phyloP scores from a whole-genome alignment of 2,888 invertebrate species.

The Mechanitis messenoides region DNA sequence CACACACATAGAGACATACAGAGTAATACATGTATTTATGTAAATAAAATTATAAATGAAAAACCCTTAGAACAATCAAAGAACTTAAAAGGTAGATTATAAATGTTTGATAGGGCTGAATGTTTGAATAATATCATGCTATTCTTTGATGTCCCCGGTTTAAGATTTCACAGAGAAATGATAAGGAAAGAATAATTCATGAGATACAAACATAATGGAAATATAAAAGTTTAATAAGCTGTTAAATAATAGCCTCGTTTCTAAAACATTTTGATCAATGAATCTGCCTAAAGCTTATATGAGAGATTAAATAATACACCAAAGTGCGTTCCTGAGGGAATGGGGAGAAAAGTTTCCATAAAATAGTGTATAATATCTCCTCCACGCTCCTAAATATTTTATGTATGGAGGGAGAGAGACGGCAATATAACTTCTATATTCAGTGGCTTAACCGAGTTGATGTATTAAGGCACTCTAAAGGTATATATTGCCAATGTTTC shows the following conservation, averaged over 20 bases:
- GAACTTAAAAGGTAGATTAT: neutral
- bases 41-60: too few relatives aligned
- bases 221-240: too few relatives aligned
- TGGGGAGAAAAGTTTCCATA: constrained; percentile 39
- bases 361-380: constrained; percentile 47
- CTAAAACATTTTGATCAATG: neutral
- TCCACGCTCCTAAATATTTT: constrained; percentile 52
- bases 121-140: neutral
- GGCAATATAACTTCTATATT: constrained; percentile 20
- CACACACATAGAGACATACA: too few relatives aligned
- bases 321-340: constrained; percentile 33
- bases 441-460: constrained; percentile 24
- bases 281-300: constrained; percentile 16
- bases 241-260: neutral
- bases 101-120: neutral
- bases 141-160: too few relatives aligned
- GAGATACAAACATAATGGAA: too few relatives aligned
- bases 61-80: too few relatives aligned
- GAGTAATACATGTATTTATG: too few relatives aligned
- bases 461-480: constrained; percentile 25
- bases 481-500: constrained; percentile 20
- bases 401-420: constrained; percentile 28
- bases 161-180: too few relatives aligned
- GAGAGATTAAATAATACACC: constrained; percentile 33
- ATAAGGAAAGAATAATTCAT: too few relatives aligned